Evolutionary conservation across 2,888 invertebrate genomes (phyloP), one percentile per base, ranked within the genome.

Genomic region (Sylvicola fuscatus): DNA sequence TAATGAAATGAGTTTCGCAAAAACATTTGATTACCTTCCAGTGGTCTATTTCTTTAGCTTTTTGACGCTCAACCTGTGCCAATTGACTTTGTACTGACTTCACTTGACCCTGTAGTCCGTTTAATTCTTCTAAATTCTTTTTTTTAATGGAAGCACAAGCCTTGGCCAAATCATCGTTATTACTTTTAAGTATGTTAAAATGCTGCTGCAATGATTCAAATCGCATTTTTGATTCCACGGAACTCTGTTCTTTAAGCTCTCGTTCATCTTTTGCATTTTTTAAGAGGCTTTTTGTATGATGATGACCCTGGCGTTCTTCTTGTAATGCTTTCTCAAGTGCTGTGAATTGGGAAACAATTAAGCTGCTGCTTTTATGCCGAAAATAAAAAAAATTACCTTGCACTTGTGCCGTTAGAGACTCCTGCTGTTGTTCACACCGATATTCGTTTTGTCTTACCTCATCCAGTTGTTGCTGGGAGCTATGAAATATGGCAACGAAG

Each of bases 401-500:
- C 40, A 71, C 47, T 44, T 70, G 65, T 33, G 65, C 60, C 31
- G 65, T 65, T 31, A 70, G 49, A 33, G 66, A 64, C 43, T 70
- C 69, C 43, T 70, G 65, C 43, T 67, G 66, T 41, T 68, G 66
- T 42, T 64, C 63, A 46, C 70, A 70, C 39, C 61, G 56, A 37
- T 62, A 53, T 41, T 60, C 60, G 29, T 62, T 53, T 44, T 61
- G 64, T 44, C 62, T 58, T 14, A 60, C 58, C 46, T 67, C 66
- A 34, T 68, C 67, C 30, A 70, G 50, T 50, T 69, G 65, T 32
- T 63, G 54, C 44, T 68, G 63, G 6, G 66, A 65, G 49, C 63
- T 67, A 47, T 67, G 69, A 45, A 66, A 69, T 44, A 68, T 62
- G 36, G 65, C 68, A 38, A 70, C 58, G 45, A 69, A 59, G 27